phyloP scores from a whole-genome alignment of 1,140 invertebrate genomes.

The Papilio aristodemus region DNA sequence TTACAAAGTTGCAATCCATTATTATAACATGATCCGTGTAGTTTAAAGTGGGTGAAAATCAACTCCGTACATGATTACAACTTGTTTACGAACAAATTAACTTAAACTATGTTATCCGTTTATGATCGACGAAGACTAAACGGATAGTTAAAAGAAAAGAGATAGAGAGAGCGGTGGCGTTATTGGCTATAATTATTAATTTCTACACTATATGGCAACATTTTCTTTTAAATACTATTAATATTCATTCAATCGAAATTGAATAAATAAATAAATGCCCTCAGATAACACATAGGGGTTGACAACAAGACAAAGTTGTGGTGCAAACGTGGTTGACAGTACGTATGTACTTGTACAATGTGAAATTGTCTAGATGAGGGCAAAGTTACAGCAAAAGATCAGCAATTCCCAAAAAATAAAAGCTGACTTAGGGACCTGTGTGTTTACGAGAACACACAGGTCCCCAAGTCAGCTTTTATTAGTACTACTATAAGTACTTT shows the following conservation, averaged over 20 bases:
- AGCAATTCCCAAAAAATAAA: background rate
- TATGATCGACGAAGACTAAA: background rate
- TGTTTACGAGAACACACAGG: background rate
- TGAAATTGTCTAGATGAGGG: background rate
- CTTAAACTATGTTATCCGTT: background rate
- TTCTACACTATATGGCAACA: background rate
- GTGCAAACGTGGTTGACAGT: no score
- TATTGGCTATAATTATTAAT: constrained; percentile 8
- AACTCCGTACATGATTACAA: background rate
- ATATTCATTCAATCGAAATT: background rate
- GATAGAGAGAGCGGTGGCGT: background rate
- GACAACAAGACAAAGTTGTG: no score
- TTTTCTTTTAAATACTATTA: background rate
- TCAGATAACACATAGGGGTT: no score
- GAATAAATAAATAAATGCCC: no score
- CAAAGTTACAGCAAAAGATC: background rate
- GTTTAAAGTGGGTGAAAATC: background rate
- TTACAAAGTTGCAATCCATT: background rate
- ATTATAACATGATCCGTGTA: background rate
- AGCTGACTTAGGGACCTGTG: constrained; percentile 1
- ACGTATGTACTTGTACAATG: no score
- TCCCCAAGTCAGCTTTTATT: no score
- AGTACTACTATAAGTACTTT: no score
- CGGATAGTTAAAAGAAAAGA: background rate
- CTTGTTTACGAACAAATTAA: background rate